phyloP scores from a whole-genome alignment of 2,888 invertebrate species.

The Pogonocherus hispidulus region DNA sequence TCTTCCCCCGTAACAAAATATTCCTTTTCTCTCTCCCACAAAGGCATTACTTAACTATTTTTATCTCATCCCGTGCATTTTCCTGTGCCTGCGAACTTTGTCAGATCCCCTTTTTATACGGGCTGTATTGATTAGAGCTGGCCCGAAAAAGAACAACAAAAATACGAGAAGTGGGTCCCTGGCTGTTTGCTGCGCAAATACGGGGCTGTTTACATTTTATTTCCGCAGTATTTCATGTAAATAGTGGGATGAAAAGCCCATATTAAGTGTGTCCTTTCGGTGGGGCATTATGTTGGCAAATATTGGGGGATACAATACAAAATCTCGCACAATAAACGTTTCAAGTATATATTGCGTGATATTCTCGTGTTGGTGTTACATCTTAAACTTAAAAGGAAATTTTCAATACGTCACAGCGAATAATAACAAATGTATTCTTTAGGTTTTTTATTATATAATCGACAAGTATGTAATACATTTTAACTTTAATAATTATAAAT shows the following conservation, averaged over 20 bases:
- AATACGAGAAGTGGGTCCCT: conserved; percentile 4
- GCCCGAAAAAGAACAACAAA: conserved; percentile 20
- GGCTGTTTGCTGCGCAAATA: conserved; percentile 20
- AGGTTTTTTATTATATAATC: too few species aligned
- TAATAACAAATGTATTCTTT: too few species aligned
- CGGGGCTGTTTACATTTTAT: conserved; percentile 16
- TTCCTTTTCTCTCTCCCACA: conserved; percentile 7
- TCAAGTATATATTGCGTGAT: too few species aligned
- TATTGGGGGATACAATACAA: too few species aligned
- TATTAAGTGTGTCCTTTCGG: background rate
- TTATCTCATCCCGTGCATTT: conserved; percentile 9
- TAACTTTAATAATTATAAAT: too few species aligned
- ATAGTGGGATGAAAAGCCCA: background rate
- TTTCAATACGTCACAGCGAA: too few species aligned
- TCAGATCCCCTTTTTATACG: conserved; percentile 13
- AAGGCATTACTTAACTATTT: conserved; percentile 23
- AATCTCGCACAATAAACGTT: too few species aligned
- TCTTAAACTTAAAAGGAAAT: too few species aligned
- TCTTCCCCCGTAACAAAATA: conserved; percentile 16
- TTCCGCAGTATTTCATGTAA: conserved; percentile 5
- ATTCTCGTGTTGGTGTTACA: too few species aligned
- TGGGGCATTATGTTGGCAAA: background rate
- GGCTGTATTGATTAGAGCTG: conserved; percentile 16
- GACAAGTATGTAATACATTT: too few species aligned
- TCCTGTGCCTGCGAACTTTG: background rate